phyloP scores from a whole-genome alignment of 2,113 vertebrate genomes.

The Chlorodrepanis virens region DNA sequence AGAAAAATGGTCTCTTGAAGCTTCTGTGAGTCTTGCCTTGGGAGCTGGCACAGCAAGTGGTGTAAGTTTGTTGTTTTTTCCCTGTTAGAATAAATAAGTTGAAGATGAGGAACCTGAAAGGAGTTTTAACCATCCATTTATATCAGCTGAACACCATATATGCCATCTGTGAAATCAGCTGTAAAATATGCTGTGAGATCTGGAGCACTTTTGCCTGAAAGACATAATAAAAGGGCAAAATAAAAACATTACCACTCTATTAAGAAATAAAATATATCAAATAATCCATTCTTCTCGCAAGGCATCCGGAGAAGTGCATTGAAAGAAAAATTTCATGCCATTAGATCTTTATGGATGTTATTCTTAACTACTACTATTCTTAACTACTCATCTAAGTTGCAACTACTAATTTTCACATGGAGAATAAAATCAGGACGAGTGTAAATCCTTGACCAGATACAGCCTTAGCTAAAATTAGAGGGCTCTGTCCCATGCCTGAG shows the following conservation, averaged over 20 bases:
- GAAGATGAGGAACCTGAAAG: neutral
- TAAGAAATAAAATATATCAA: neutral
- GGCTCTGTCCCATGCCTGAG: neutral
- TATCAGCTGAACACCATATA: neutral
- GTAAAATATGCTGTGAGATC: neutral
- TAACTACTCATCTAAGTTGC: neutral
- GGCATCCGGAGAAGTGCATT: neutral
- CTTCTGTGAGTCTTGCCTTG: neutral
- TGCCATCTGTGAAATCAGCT: neutral
- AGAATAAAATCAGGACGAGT: neutral
- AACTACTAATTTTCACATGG: neutral
- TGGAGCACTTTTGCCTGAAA: neutral
- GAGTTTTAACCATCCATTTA: neutral
- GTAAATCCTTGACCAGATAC: neutral
- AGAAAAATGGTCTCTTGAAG: neutral
- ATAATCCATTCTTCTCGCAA: neutral
- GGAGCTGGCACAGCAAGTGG: neutral
- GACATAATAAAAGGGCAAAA: neutral
- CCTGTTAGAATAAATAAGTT: neutral
- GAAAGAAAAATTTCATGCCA: neutral
- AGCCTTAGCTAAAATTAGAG: neutral
- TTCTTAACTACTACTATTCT: neutral
- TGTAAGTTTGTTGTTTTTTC: neutral
- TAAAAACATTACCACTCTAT: neutral
- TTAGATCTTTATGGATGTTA: neutral